phyloP scores from a whole-genome alignment of 1,140 invertebrate species.

The Habropoda laboriosa region DNA sequence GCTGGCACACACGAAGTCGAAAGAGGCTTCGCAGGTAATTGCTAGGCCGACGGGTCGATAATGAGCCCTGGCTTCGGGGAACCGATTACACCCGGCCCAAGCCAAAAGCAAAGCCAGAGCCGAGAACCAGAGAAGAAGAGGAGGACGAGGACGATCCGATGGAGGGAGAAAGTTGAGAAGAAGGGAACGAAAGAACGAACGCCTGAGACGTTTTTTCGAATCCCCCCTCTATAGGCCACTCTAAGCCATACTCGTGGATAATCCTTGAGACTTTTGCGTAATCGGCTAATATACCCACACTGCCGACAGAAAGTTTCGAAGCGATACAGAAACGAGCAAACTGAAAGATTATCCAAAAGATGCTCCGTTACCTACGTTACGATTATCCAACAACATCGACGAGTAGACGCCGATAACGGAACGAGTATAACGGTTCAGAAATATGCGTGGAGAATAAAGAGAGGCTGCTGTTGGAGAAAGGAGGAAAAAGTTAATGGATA shows the following conservation, averaged over 20 bases:
- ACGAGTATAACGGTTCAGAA: slow-evolving; percentile 35
- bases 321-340: neutral
- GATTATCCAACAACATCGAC: neutral
- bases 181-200: slow-evolving; percentile 36
- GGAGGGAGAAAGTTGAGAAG: slow-evolving; percentile 31
- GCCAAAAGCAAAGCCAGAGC: slow-evolving; percentile 77
- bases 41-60: slow-evolving; percentile 82
- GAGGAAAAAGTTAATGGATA: slow-evolving; percentile 1
- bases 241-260: neutral
- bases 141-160: slow-evolving; percentile 39
- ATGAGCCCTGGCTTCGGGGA: slow-evolving; percentile 82
- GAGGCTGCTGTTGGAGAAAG: neutral
- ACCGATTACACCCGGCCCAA: slow-evolving; percentile 81
- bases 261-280: neutral
- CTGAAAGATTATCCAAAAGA: too few relatives aligned
- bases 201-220: slow-evolving; percentile 11
- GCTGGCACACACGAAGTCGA: slow-evolving; percentile 73
- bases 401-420: slow-evolving; percentile 28
- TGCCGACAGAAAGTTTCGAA: too few relatives aligned
- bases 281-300: neutral
- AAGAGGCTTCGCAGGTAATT: slow-evolving; percentile 81
- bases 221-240: slow-evolving; percentile 5
- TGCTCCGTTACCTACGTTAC: too few relatives aligned
- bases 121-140: slow-evolving; percentile 53
- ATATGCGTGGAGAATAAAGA: slow-evolving; percentile 36